phyloP scores from a whole-genome alignment of 2,888 invertebrate genomes.

The Lasioglossum marginatum region DNA sequence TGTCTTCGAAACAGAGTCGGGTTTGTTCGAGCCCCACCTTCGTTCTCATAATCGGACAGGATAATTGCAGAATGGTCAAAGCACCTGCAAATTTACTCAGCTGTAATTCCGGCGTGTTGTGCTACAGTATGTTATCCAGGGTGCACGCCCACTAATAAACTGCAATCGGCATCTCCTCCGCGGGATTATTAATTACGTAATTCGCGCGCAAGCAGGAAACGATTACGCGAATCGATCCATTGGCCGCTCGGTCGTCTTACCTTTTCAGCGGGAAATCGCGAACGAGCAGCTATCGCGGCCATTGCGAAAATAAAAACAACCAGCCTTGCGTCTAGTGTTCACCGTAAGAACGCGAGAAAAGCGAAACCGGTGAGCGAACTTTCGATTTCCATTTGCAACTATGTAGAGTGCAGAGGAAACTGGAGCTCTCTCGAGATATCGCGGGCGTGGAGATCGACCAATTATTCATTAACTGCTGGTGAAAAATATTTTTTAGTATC shows the following conservation, averaged over 20 bases:
- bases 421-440: background rate
- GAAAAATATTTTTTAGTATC: background rate
- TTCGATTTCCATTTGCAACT: background rate
- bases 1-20: background rate
- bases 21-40: background rate
- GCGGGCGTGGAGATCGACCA: background rate
- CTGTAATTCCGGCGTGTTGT: background rate
- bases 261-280: background rate
- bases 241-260: background rate
- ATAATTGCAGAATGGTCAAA: background rate
- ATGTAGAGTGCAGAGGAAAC: background rate
- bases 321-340: background rate
- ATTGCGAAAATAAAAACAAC: background rate
- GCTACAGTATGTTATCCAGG: background rate
- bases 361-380: background rate
- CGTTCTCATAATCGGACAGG: background rate
- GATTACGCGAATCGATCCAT: background rate
- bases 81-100: background rate
- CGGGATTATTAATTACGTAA: slow-evolving; percentile 3
- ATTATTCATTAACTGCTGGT: background rate
- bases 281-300: background rate
- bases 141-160: background rate
- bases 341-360: background rate
- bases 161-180: background rate
- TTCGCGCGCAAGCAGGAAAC: background rate